Evolutionary conservation across 2,113 vertebrate species (phyloP), one percentile per base, ranked within the genome.

Genomic region (Pygoscelis adeliae): DNA sequence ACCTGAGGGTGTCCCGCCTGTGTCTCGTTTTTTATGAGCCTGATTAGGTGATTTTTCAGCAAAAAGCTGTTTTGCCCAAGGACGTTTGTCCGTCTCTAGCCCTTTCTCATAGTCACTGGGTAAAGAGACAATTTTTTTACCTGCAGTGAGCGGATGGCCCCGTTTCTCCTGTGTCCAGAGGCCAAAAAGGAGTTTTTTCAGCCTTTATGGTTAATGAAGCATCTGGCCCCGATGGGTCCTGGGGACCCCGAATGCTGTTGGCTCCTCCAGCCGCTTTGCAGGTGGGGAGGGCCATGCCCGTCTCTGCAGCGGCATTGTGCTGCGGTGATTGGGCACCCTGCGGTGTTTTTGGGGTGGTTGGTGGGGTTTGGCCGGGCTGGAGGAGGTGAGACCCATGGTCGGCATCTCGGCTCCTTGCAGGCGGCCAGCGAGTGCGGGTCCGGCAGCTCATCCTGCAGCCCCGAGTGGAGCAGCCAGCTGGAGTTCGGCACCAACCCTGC

Each of bases 401-500:
- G 6, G 22, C 29, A 63, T 90, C 87, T 94, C 16, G 38, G 38
- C 46, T 83, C 32, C 80, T 93, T 88, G 95, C 98, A 99, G 99
- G 99, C 98, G 67, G 98, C 99, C 74, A 98, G 98, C 8, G 99
- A 99, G 72, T 99, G 99, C 42, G 98, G 98, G 56, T 98, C 99
- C 10, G 96, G 98, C 97, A 99, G 99, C 95, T 98, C 99, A 38
- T 99, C 99, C 98, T 99, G 99, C 97, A 99, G 99, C 95, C 99
- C 99, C 0, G 99, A 99, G 96, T 99, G 99, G 99, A 99, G 99
- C 98, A 99, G 98, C 77, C 98, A 99, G 71, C 98, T 99, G 34
- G 99, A 99, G 44, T 99, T 99, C 42, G 96, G 98, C 95, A 97
- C 98, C 94, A 98, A 91, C 82, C 91, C 99, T 2, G 98, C 98